These are phyloP conservation scores for Drosophila borborema DNA, from an alignment of 2,888 invertebrate genomes.

Conservation along the genomic window DNA sequence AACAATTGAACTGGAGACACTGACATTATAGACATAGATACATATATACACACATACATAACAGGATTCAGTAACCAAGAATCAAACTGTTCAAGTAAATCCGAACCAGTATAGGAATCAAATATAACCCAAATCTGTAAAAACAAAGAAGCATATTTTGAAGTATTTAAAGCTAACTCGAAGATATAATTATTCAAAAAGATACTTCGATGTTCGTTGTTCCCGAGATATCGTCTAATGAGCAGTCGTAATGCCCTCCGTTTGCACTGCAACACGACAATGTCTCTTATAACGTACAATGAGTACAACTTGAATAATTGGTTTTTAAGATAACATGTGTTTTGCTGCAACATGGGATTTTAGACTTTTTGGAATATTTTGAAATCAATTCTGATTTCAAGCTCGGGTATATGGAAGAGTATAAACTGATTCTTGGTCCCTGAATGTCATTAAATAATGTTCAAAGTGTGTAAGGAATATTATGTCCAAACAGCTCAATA, in stretches of 20 bases:
- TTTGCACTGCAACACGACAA: neutral
- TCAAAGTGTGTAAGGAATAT: constrained; percentile 9
- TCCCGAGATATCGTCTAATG: neutral
- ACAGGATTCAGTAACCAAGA: neutral
- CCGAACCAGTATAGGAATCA: neutral
- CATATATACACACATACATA: neutral
- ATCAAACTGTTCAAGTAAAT: neutral
- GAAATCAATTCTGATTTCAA: constrained; percentile 5
- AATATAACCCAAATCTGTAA: neutral
- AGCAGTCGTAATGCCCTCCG: too few relatives aligned
- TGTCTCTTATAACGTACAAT: neutral
- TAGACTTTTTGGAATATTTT: neutral
- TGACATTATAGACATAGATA: neutral
- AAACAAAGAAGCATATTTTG: neutral
- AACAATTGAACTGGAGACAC: constrained; percentile 21
- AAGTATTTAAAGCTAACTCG: neutral
- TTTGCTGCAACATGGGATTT: neutral
- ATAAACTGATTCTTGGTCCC: neutral
- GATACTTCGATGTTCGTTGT: neutral
- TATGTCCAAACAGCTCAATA: constrained; percentile 25
- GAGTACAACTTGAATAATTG: neutral
- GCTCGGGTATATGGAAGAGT: neutral
- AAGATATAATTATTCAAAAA: neutral
- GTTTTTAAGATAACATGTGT: neutral
- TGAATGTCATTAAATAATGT: neutral